phyloP scores from a whole-genome alignment of 2,113 vertebrate genomes.

The Ptilorrhoa leucosticta region DNA sequence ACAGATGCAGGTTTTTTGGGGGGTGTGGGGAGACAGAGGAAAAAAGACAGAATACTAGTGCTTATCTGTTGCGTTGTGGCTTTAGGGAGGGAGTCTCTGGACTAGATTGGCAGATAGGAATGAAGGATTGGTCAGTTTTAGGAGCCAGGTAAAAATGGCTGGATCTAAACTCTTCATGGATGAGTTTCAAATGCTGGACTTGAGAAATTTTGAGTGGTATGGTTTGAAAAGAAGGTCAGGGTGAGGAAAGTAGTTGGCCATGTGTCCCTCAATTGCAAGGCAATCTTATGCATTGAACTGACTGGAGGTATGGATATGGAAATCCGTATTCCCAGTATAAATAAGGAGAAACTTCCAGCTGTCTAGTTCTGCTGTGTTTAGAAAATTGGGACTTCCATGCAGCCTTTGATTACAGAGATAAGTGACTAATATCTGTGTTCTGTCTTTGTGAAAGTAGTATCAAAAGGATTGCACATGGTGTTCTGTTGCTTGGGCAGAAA shows the following conservation, averaged over 20 bases:
- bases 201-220: background rate
- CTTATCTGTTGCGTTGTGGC: background rate
- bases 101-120: background rate
- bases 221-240: background rate
- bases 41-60: background rate
- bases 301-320: background rate
- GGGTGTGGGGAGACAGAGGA: background rate
- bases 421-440: background rate
- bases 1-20: background rate
- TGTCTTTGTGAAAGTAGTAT: background rate
- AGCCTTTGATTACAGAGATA: background rate
- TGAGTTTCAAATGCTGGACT: background rate
- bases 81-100: background rate
- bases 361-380: background rate
- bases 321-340: background rate
- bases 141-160: background rate
- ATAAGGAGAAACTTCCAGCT: background rate
- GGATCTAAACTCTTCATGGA: background rate
- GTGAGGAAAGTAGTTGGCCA: background rate
- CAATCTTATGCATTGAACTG: background rate
- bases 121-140: background rate
- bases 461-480: background rate
- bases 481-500: background rate
- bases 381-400: background rate
- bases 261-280: background rate